Evolutionary conservation across 2,113 vertebrate species (phyloP).

Genomic region (Hyaena hyaena): DNA sequence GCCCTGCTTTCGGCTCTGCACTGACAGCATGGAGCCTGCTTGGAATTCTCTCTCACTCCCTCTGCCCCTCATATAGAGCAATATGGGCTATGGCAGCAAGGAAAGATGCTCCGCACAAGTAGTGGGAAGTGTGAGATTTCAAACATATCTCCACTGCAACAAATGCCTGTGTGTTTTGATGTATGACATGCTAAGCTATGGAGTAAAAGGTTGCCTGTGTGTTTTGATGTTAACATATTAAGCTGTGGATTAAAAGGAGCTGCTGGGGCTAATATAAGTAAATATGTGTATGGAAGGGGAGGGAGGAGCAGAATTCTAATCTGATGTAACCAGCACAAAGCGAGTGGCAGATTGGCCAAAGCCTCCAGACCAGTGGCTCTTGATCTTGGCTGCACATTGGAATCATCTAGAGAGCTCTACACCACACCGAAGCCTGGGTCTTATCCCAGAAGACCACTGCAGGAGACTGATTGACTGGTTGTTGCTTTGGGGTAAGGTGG

Average conservation of each 20-base stretch:
- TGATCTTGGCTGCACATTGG: not conserved
- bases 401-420: not conserved
- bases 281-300: not conserved
- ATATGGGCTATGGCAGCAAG: not conserved
- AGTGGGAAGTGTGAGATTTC: conserved; percentile 52
- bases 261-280: not conserved
- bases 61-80: not conserved
- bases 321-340: not conserved
- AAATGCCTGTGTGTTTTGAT: conserved; percentile 27
- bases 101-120: not conserved
- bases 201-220: conserved; percentile 17
- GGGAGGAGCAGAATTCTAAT: not conserved
- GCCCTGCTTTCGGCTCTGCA: no score
- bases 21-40: no score
- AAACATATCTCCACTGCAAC: not conserved
- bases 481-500: not conserved
- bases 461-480: not conserved
- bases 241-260: not conserved
- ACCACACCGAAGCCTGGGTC: not conserved
- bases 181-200: not conserved
- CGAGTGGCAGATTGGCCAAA: not conserved
- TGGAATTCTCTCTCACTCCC: no score
- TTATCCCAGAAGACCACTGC: not conserved
- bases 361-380: not conserved
- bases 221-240: not conserved